Conservation (phyloP, 2,113 vertebrate species). For the Protomyctophum bolini region DNA sequence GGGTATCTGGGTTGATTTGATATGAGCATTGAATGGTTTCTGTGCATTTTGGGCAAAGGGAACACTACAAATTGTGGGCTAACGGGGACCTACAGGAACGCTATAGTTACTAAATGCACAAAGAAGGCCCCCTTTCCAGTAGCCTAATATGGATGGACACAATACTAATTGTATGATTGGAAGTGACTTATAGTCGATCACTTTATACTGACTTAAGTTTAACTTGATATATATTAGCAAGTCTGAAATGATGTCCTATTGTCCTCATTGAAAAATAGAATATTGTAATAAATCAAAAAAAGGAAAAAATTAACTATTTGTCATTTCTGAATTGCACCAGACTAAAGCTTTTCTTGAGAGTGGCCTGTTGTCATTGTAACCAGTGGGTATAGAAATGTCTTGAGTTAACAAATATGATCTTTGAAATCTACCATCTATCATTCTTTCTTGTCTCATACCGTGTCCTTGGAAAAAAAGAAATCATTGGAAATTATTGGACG, state of each 20-base stretch:
- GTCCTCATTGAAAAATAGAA: not conserved
- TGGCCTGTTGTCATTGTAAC: no score
- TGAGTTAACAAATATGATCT: no score
- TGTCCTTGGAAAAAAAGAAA: no score
- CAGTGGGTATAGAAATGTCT: no score
- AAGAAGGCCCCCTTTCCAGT: not conserved
- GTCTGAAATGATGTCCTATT: not conserved
- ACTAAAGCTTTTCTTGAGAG: no score
- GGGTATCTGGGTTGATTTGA: not conserved
- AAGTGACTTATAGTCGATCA: not conserved
- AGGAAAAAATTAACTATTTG: no score
- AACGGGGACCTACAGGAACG: not conserved
- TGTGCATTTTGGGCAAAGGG: not conserved
- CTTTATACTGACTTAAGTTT: not conserved
- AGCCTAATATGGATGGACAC: not conserved
- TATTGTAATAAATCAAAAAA: not conserved
- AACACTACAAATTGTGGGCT: not conserved
- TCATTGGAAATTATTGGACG: no score
- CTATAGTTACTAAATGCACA: not conserved
- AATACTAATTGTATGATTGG: not conserved
- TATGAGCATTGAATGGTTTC: not conserved
- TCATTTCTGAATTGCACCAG: no score
- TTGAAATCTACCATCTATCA: no score
- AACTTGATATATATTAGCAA: slow-evolving; percentile 1
- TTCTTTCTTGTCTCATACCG: no score